Evolutionary conservation across 2,888 invertebrate species (phyloP), one percentile per base, ranked within the genome.

Genomic region (Pediacus dermestoides): DNA sequence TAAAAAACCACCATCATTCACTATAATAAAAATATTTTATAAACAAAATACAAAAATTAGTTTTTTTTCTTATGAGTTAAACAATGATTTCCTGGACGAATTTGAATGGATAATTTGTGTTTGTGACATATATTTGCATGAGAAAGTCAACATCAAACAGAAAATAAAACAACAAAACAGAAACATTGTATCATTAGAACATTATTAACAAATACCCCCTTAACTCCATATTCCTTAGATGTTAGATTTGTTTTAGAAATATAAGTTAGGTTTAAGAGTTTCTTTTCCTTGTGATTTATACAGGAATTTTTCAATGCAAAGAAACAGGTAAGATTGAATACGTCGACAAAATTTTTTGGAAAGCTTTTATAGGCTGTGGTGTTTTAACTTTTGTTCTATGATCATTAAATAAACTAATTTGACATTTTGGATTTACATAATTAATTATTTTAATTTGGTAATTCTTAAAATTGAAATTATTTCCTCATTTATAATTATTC

Each of bases 111-210:
- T 21, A 26, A 38, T 32, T 33, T 38, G 37, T 38, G 37, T 38
- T 38, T 38, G 37, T 38, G 27, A 38, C 32, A 31, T 31, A 12
- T 35, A 15, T 7, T 11, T 37, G 42, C 41, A 39, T 39, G 40
- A 12, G 23, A 43, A 42, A 39, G 39, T 44, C 38, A 39, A 47
- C 44, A 47, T n/a, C n/a, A n/a, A n/a, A n/a, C n/a, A n/a, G n/a
- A n/a, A n/a, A n/a, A n/a, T n/a, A n/a, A n/a, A n/a, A 44, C 45
- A 45, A 45, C 48, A 43, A 45, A 40, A 40, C 32, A 39, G 30
- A 16, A 25, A 41, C 37, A 39, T 34, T 16, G n/a, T n/a, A n/a
- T n/a, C n/a, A n/a, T n/a, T n/a, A n/a, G n/a, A n/a, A n/a, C n/a
- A n/a, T n/a, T 30, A 44, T 42, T 47, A 39, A 37, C 41, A 39